Evolutionary conservation across 2,797 vertebrate genomes (phyloP).

Genomic region (Oreonectes daqikongensis): DNA sequence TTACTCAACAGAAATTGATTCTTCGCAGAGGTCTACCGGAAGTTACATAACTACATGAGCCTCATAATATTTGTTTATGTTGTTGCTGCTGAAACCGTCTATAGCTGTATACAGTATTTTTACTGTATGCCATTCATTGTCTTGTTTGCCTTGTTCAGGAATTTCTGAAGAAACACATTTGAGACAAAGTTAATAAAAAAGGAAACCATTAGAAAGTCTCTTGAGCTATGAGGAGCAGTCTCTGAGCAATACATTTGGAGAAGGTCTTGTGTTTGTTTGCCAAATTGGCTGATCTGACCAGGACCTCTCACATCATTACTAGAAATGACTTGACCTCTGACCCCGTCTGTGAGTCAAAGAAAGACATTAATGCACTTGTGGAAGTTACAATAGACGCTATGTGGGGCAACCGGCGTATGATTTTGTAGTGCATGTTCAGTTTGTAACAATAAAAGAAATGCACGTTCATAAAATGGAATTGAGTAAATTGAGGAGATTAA

Average conservation of each 20-base stretch:
- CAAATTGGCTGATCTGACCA: not conserved
- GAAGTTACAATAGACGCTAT: constrained; percentile 3
- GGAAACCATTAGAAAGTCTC: not conserved
- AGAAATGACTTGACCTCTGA: not conserved
- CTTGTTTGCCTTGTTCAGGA: too few relatives aligned
- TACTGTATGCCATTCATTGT: too few relatives aligned
- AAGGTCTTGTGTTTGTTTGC: constrained; percentile 1
- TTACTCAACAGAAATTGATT: too few relatives aligned
- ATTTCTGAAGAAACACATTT: too few relatives aligned
- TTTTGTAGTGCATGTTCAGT: not conserved
- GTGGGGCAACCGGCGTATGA: not conserved
- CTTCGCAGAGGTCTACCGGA: too few relatives aligned
- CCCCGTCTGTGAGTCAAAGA: constrained; percentile 2
- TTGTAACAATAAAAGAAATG: not conserved
- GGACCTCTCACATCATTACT: not conserved
- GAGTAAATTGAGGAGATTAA: not conserved
- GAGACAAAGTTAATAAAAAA: not conserved
- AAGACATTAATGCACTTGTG: constrained; percentile 13
- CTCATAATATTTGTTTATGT: too few relatives aligned
- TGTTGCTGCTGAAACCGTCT: too few relatives aligned
- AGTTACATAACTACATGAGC: too few relatives aligned
- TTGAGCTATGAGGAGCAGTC: not conserved
- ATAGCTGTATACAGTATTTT: too few relatives aligned
- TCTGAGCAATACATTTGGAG: not conserved
- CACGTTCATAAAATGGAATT: not conserved